Evolutionary conservation across 2,888 invertebrate genomes (phyloP).

Genomic region (Drosophila pseudotalamancana): DNA sequence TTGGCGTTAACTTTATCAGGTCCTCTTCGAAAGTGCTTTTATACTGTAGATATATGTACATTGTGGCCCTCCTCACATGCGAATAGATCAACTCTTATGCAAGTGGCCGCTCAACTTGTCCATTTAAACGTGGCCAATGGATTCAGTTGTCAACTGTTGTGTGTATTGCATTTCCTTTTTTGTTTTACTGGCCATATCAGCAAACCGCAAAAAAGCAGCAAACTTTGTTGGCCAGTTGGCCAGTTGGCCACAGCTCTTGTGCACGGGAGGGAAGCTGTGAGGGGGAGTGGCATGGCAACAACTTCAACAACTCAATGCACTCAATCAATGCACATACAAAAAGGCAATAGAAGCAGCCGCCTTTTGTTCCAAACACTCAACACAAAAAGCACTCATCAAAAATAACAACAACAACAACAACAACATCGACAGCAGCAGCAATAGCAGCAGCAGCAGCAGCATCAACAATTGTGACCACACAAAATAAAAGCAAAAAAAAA

Average conservation of each 20-base stretch:
- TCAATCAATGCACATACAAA: slow-evolving; percentile 70
- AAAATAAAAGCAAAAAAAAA: slow-evolving; percentile 17
- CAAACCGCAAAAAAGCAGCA: slow-evolving; percentile 69
- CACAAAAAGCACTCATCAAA: slow-evolving; percentile 71
- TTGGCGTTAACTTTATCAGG: not conserved
- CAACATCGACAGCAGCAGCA: not conserved
- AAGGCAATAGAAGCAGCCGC: slow-evolving; percentile 40
- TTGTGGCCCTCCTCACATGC: not conserved
- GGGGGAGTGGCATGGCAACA: slow-evolving; percentile 23
- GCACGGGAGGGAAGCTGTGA: not conserved
- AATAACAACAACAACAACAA: slow-evolving; percentile 29
- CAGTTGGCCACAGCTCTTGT: not conserved
- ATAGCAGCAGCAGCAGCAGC: not conserved
- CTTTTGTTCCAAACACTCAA: slow-evolving; percentile 72
- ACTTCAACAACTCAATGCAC: slow-evolving; percentile 77
- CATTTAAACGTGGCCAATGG: slow-evolving; percentile 63
- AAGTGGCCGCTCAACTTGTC: slow-evolving; percentile 30
- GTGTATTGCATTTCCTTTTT: slow-evolving; percentile 10
- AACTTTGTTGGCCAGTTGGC: slow-evolving; percentile 53
- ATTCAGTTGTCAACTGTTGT: slow-evolving; percentile 62
- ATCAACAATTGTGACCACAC: slow-evolving; percentile 28
- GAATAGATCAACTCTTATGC: not conserved
- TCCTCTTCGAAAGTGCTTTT: not conserved
- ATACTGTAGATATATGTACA: not conserved
- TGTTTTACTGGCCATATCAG: slow-evolving; percentile 57